Conservation (phyloP, 1,140 invertebrate species). For the Drosophila sp. region DNA sequence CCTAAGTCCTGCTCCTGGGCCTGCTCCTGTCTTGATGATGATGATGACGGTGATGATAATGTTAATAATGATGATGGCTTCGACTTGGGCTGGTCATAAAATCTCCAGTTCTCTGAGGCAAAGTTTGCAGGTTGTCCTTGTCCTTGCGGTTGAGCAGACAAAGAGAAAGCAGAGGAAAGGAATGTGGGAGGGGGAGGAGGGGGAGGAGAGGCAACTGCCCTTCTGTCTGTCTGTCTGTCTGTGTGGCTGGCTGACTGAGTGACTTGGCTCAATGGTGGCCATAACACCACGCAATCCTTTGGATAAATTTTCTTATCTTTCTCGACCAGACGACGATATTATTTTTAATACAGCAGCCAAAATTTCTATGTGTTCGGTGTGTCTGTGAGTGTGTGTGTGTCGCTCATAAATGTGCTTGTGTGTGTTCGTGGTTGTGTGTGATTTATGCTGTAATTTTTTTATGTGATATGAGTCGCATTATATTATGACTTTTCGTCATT, state of each 20-base stretch:
- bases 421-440: constrained; percentile 57
- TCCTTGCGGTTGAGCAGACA: constrained; percentile 75
- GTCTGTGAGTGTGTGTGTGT: constrained; percentile 40
- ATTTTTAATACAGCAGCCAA: constrained; percentile 80
- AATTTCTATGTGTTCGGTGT: constrained; percentile 42
- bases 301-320: constrained; percentile 84
- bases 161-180: constrained; percentile 1
- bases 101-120: constrained; percentile 21
- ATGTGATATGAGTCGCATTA: constrained; percentile 64
- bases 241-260: constrained; percentile 28
- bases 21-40: constrained; percentile 23
- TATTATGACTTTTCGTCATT: constrained; percentile 62
- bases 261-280: constrained; percentile 51
- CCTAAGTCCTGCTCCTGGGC: constrained; percentile 42
- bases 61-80: constrained; percentile 71
- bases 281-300: constrained; percentile 83
- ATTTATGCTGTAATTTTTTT: constrained; percentile 82
- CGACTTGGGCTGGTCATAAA: constrained; percentile 78
- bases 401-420: constrained; percentile 19
- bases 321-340: constrained; percentile 84
- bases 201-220: constrained; percentile 9
- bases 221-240: constrained; percentile 10
- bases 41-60: constrained; percentile 30
- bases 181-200: neutral
- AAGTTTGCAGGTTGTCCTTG: constrained; percentile 40